Conservation (phyloP, 2,797 vertebrate species). For the Pteronotus mesoamericanus region DNA sequence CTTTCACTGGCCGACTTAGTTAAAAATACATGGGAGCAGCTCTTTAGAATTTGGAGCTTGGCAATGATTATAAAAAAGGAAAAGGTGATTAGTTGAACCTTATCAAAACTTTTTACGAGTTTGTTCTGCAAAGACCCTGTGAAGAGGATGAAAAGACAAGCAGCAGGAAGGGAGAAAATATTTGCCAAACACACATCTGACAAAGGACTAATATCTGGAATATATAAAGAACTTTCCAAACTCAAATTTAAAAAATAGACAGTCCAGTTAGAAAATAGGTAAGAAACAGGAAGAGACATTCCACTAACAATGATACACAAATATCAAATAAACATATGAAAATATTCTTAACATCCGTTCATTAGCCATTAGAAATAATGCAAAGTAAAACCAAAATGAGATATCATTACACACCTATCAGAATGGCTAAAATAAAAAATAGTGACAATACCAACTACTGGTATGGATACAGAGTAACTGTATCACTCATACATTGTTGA, state of each 20-base stretch:
- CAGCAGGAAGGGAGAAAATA: neutral
- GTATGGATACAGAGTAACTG: neutral
- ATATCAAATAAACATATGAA: neutral
- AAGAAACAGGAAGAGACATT: neutral
- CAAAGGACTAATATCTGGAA: neutral
- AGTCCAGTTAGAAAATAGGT: neutral
- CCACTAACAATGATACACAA: neutral
- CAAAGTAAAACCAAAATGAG: neutral
- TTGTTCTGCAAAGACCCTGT: neutral
- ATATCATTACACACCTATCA: neutral
- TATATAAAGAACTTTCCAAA: neutral
- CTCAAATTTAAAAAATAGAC: neutral
- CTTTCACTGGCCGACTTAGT: neutral
- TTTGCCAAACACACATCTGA: neutral
- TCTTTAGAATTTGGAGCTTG: neutral
- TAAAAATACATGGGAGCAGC: neutral
- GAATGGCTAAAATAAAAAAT: neutral
- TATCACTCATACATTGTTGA: neutral
- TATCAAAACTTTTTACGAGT: neutral
- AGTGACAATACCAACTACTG: neutral
- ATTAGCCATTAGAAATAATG: neutral
- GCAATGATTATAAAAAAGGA: neutral
- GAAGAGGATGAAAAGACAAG: neutral
- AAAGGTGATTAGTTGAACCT: neutral
- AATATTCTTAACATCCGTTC: neutral